Evolutionary conservation across 2,797 vertebrate species (phyloP).

Genomic region (Micrastur ruficollis): DNA sequence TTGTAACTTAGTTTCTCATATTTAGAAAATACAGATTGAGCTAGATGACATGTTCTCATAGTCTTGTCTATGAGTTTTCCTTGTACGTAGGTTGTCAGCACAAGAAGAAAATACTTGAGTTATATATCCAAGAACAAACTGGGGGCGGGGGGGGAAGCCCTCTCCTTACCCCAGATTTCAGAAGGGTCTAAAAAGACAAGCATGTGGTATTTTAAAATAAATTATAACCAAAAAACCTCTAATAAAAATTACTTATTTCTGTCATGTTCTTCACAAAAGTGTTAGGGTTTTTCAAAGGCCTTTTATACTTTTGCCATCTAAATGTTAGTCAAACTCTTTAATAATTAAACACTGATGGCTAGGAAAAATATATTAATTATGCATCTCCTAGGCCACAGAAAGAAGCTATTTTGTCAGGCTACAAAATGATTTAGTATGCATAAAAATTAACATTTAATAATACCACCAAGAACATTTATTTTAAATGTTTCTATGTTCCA

Average conservation of each 20-base stretch:
- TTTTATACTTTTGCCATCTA: constrained; percentile 24
- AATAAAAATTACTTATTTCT: not conserved
- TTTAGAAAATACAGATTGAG: not conserved
- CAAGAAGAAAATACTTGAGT: not conserved
- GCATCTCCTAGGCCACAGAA: constrained; percentile 28
- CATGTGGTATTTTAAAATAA: not conserved
- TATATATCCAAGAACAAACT: not conserved
- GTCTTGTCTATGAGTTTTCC: not conserved
- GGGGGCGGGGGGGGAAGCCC: not conserved
- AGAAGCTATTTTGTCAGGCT: not conserved
- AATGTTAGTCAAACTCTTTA: constrained; percentile 52
- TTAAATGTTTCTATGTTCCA: constrained; percentile 5
- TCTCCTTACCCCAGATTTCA: not conserved
- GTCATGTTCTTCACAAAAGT: not conserved
- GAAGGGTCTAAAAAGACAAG: not conserved
- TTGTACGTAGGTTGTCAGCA: not conserved
- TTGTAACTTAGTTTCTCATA: not conserved
- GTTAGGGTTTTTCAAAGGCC: not conserved
- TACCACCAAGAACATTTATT: constrained; percentile 12
- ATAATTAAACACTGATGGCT: constrained; percentile 40
- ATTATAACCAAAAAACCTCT: not conserved
- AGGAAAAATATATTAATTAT: constrained; percentile 58
- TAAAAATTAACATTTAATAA: constrained; percentile 34
- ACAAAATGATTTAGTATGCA: constrained; percentile 17
- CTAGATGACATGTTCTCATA: too few relatives aligned